Evolutionary conservation across 2,797 vertebrate species (phyloP).

Genomic region (Melanotaenia pygmaea): DNA sequence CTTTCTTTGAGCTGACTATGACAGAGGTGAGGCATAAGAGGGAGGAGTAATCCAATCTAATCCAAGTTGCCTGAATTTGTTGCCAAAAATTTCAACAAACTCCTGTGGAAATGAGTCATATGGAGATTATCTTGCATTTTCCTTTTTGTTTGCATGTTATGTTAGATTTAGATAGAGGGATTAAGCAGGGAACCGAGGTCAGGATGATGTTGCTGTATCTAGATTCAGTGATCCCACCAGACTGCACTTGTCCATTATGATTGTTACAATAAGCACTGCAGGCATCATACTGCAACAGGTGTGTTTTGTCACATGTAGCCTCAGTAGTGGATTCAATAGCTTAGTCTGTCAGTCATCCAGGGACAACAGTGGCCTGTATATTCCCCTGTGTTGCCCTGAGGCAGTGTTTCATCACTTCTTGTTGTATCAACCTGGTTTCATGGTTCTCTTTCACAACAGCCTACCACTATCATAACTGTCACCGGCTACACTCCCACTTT

Average conservation of each 20-base stretch:
- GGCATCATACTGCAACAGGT: conserved; percentile 50
- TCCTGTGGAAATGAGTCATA: conserved; percentile 45
- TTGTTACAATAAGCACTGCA: conserved; percentile 41
- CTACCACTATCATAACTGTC: conserved; percentile 28
- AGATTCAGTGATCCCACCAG: conserved; percentile 52
- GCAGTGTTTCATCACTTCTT: conserved; percentile 50
- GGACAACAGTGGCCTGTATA: conserved; percentile 46
- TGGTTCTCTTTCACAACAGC: conserved; percentile 36
- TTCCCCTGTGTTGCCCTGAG: conserved; percentile 55
- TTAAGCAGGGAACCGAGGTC: conserved; percentile 65
- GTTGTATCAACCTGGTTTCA: conserved; percentile 24
- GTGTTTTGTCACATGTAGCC: conserved; percentile 56
- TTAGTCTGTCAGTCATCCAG: conserved; percentile 53
- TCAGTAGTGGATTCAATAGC: conserved; percentile 51
- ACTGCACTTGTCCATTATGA: conserved; percentile 39
- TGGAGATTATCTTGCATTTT: conserved; percentile 69
- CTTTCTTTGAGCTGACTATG: conserved; percentile 21
- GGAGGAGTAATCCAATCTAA: conserved; percentile 47
- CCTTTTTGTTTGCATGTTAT: conserved; percentile 72
- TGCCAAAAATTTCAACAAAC: conserved; percentile 49
- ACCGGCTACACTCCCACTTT: background rate
- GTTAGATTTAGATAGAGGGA: conserved; percentile 68
- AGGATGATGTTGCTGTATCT: conserved; percentile 61
- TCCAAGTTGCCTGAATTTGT: conserved; percentile 52
- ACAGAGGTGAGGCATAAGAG: background rate